Conservation (phyloP, 2,113 vertebrate genomes). For the Istiophorus platypterus region DNA sequence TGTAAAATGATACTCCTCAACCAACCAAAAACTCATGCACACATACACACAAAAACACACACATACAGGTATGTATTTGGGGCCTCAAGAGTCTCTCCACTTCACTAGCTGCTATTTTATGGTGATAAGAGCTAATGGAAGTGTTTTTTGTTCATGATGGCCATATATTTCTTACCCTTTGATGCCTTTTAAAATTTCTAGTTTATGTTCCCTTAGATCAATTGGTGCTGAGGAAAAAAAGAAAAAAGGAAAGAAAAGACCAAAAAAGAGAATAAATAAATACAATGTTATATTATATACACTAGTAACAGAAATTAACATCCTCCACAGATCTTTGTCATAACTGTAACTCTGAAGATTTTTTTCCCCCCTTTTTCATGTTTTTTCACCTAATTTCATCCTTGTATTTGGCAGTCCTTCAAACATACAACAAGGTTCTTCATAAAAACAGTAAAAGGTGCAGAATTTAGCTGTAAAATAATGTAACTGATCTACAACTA, state of each 20-base stretch:
- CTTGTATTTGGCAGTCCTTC: no score
- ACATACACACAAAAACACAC: constrained; percentile 33
- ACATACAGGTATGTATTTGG: constrained; percentile 36
- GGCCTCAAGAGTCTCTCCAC: constrained; percentile 49
- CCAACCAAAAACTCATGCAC: constrained; percentile 25
- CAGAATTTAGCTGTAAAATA: background rate
- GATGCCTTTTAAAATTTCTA: constrained; percentile 23
- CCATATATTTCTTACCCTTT: constrained; percentile 12
- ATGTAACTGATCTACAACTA: background rate
- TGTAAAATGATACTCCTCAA: constrained; percentile 67
- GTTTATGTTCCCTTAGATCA: constrained; percentile 16
- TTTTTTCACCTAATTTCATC: background rate
- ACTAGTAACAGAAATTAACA: no score
- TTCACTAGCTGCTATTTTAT: constrained; percentile 57
- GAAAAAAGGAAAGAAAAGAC: background rate
- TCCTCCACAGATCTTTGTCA: no score
- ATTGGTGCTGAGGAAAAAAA: constrained; percentile 12
- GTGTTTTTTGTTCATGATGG: constrained; percentile 31
- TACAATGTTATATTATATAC: background rate
- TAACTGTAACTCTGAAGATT: no score
- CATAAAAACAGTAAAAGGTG: background rate
- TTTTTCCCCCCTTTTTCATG: no score
- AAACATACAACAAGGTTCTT: background rate
- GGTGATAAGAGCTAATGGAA: constrained; percentile 48
- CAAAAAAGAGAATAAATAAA: background rate